Base-by-base conservation (phyloP, 2,888 invertebrate genomes). In the Podabrus alpinus region DNA sequence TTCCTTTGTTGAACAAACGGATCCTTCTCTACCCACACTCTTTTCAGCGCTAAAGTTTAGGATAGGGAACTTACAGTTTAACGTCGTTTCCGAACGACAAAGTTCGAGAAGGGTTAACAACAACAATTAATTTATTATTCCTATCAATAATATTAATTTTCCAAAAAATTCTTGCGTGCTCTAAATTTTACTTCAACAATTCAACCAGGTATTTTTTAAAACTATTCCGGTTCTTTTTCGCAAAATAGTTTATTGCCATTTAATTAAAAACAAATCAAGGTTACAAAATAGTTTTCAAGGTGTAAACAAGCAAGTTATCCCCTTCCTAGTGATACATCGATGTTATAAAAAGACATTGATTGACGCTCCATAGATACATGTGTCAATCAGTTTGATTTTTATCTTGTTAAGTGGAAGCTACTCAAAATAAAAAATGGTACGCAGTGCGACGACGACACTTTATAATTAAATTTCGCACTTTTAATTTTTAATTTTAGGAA, bases 291-390 rank as follows among this genome's bases (percentile, higher is more conserved):
- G 68, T 64, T 62, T 29, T 64, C 75, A 72, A 72, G 69, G 69
- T 69, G 60, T 68, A 59, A 68, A 70, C 62, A 62, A 45, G 76
- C 59, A 29, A 25, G 19, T 70, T 67, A 29, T 68, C 77, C 77
- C 74, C 74, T 71, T 75, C 75, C 77, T 67, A 69, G 17, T n/a
- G 60, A 11, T 73, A 71, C 73, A 73, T 75, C 72, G 67, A 73
- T 71, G 69, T 69, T 75, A 77, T 77, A 77, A 75, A 77, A 75
- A 72, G 75, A 66, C 68, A 69, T 73, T 75, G 75, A 77, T 77
- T 77, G 72, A 75, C 68, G 61, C 19, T 17, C 67, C 66, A 25
- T 62, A 29, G 61, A 69, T 72, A 72, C 74, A 66, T 29, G 71
- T 77, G 69, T 68, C 72, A 72, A 72, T 77, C 76, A 74, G 72